Evolutionary conservation across 1,140 invertebrate genomes (phyloP).

Genomic region (Lethrus apterus): DNA sequence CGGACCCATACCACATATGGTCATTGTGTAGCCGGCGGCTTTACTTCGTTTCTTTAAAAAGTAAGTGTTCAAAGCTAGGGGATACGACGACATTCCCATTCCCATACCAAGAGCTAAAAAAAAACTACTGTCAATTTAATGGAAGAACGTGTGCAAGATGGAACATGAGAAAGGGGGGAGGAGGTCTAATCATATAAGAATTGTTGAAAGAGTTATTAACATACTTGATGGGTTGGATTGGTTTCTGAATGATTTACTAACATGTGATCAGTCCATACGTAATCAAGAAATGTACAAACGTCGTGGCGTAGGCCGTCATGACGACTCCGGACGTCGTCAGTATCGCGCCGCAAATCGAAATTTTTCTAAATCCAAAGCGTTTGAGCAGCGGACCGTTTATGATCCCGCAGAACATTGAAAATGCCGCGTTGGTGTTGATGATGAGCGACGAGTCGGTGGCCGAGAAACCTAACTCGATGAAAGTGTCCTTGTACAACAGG

Average conservation of each 20-base stretch:
- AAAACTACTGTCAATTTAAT: not conserved
- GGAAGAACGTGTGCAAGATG: too few species aligned
- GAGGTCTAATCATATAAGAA: too few species aligned
- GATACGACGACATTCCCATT: constrained; percentile 51
- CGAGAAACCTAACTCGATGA: constrained; percentile 48
- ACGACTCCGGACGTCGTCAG: constrained; percentile 48
- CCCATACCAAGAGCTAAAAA: constrained; percentile 51
- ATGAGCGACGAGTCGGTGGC: constrained; percentile 56
- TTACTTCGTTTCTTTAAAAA: constrained; percentile 41
- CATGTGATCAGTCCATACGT: constrained; percentile 58
- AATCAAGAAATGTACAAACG: constrained; percentile 51
- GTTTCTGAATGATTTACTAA: constrained; percentile 43
- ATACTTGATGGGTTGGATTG: not conserved
- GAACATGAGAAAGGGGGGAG: too few species aligned
- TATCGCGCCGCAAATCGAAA: constrained; percentile 49
- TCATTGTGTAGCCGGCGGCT: constrained; percentile 42
- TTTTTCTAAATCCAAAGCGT: constrained; percentile 56
- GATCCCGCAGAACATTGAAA: constrained; percentile 52
- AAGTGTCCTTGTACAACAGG: constrained; percentile 55
- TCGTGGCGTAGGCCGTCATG: constrained; percentile 49
- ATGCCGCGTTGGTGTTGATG: constrained; percentile 57
- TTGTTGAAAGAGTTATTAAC: constrained; percentile 11
- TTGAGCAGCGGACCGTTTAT: constrained; percentile 58
- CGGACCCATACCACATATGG: constrained; percentile 43
- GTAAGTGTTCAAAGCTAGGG: constrained; percentile 44